Base-by-base conservation (phyloP, 1,140 invertebrate genomes). In the Penaeus vannamei region DNA sequence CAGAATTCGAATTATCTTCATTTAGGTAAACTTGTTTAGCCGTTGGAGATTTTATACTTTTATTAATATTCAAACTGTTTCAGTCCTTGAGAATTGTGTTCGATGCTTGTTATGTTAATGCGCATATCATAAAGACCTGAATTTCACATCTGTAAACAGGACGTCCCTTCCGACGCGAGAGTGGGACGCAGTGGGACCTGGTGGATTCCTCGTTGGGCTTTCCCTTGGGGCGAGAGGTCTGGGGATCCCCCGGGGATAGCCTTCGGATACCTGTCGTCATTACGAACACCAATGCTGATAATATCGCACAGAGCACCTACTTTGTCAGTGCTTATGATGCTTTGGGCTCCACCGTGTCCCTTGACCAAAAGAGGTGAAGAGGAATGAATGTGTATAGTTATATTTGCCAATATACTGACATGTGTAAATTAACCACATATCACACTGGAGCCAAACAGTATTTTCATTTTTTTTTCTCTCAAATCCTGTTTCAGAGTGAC, bases 141-240 rank as follows among this genome's bases (percentile, higher is more conserved):
- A 53, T 12, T 53, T 53, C 4, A 53, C 14, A 53, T 53, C 1
- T 53, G 53, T 53, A 53, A 42, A 53, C 82, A 89, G 87, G 87
- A 3, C 20, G 32, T 3, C 26, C 3, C 29, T 89, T 89, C 69
- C 87, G 87, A 46, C 82, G 87, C 14, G 87, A 89, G 81, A 85
- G 87, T 42, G 32, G 81, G 23, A 5, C 53, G 19, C 29, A 23
- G 29, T 84, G 82, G 87, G 83, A 89, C 26, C n/a, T 29, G 23
- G 82, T 76, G 17, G 60, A 89, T 14, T 84, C 87, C n/a, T 26
- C 29, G 12, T 17, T 89, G 12, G 29, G 59, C 2, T 89, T 89
- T 62, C 72, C 82, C 7, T 36, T 89, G 72, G 87, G 87, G 7
- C 82, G 87, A 29, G 87, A 89, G n/a, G 83, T 89, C 59, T 89